phyloP scores from a whole-genome alignment of 2,888 invertebrate species.

The Drosophila helvetica region DNA sequence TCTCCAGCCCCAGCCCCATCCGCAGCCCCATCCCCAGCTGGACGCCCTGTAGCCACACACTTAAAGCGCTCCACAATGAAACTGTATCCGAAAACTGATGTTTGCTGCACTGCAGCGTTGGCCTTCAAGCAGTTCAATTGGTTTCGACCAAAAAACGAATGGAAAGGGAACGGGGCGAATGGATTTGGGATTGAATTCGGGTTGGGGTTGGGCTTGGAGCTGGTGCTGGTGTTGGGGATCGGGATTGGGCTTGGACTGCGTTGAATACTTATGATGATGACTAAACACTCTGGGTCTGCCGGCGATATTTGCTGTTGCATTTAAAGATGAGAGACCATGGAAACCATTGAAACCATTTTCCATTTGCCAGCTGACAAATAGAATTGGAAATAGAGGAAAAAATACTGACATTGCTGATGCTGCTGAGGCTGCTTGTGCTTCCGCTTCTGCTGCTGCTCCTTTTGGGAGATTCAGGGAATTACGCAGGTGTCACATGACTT shows the following conservation, averaged over 20 bases:
- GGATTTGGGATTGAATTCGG: not conserved
- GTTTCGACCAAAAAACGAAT: slow-evolving; percentile 10
- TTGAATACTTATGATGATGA: slow-evolving; percentile 42
- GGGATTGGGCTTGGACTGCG: slow-evolving; percentile 2
- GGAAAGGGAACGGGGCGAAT: not conserved
- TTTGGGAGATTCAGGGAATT: not conserved
- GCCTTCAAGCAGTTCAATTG: slow-evolving; percentile 59
- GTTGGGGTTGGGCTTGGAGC: no score
- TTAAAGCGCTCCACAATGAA: slow-evolving; percentile 42
- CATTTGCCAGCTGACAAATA: slow-evolving; percentile 40
- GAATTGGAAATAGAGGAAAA: not conserved
- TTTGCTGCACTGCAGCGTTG: slow-evolving; percentile 28
- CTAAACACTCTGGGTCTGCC: slow-evolving; percentile 36
- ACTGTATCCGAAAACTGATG: slow-evolving; percentile 30
- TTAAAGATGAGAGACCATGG: slow-evolving; percentile 59
- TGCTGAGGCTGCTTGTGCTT: no score
- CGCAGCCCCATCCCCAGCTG: slow-evolving; percentile 16
- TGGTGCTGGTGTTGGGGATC: not conserved
- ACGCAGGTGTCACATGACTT: slow-evolving; percentile 10
- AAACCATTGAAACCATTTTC: slow-evolving; percentile 54
- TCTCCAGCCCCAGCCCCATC: no score
- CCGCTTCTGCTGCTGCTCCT: not conserved
- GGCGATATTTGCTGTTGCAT: slow-evolving; percentile 48
- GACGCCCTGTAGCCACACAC: slow-evolving; percentile 18
- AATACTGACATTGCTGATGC: not conserved